These are phyloP conservation scores for Electrona antarctica DNA, from an alignment of 2,113 vertebrate species.

Conservation along the genomic window DNA sequence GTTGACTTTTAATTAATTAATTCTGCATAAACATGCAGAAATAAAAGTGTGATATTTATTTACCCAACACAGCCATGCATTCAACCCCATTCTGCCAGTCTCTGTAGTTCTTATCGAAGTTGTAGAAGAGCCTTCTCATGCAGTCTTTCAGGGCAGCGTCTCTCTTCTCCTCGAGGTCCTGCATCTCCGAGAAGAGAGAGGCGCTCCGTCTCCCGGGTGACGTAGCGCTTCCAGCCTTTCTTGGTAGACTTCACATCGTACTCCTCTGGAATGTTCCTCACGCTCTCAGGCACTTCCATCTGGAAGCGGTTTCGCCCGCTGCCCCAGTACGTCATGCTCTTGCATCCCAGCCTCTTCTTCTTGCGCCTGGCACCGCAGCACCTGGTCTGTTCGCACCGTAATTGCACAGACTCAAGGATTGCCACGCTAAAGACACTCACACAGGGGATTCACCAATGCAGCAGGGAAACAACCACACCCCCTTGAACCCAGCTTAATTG, in stretches of 20 bases:
- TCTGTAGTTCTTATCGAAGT: slow-evolving; percentile 92
- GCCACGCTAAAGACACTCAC: slow-evolving; percentile 49
- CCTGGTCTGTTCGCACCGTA: slow-evolving; percentile 65
- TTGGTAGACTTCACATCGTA: slow-evolving; percentile 93
- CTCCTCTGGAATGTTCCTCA: slow-evolving; percentile 85
- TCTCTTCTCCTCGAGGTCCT: slow-evolving; percentile 90
- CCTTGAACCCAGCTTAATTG: slow-evolving; percentile 35
- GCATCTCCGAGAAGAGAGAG: slow-evolving; percentile 87
- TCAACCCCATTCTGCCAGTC: slow-evolving; percentile 94
- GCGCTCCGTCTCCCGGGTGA: slow-evolving; percentile 87
- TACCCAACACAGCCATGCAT: slow-evolving; percentile 93
- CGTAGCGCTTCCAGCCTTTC: slow-evolving; percentile 95
- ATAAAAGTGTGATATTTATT: slow-evolving; percentile 70
- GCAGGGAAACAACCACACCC: slow-evolving; percentile 49
- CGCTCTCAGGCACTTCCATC: slow-evolving; percentile 91
- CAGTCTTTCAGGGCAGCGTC: slow-evolving; percentile 91
- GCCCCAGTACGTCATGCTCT: slow-evolving; percentile 89
- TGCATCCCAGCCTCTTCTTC: slow-evolving; percentile 87
- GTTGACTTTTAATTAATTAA: background rate
- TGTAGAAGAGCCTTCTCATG: slow-evolving; percentile 94
- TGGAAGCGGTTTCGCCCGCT: slow-evolving; percentile 93
- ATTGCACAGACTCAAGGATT: slow-evolving; percentile 57
- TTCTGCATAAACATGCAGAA: background rate
- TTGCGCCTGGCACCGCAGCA: slow-evolving; percentile 51
- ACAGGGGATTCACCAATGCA: slow-evolving; percentile 40